Evolutionary conservation across 2,888 invertebrate genomes (phyloP), one percentile per base, ranked within the genome.

Genomic region (Mamestra brassicae): DNA sequence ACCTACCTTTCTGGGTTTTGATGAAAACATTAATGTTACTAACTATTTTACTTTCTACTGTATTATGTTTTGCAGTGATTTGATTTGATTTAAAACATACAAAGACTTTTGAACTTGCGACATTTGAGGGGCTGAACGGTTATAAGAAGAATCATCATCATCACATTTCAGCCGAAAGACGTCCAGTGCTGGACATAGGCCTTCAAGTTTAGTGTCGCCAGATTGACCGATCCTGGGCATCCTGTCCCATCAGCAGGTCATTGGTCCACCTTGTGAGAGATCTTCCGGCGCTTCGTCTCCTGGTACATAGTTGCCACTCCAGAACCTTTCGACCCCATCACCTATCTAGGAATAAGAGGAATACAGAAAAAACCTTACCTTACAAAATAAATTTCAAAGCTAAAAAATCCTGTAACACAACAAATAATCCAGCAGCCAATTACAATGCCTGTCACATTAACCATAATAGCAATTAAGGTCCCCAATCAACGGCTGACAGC

Each of bases 401-500:
- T n/a, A 47, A 26, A 54, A 66, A 52, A 47, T 42, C 13, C 38
- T 17, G 42, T 55, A 13, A 13, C n/a, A 34, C 54, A 68, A 45
- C 62, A 52, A 57, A 38, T 42, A 36, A 58, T 8, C 45, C 55
- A 45, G 57, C 26, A 61, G 17, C 50, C 74, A 83, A 80, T 84
- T 70, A 67, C 61, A 55, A 63, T 67, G 74, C 10, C 55, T 52
- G 63, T 64, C 75, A 60, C 71, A 84, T 81, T 69, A 66, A 76
- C 62, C 71, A 61, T 76, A 76, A 81, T 62, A 61, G 63, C 71
- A 74, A 79, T 84, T 78, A 79, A 70, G 66, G 45, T 69, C 66
- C 65, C 71, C 38, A 67, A 82, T 80, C 74, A 87, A 58, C 68
- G 45, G 45, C 61, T 76, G 87, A 82, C 83, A 85, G 72, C 77